Conservation (phyloP, 2,797 vertebrate genomes). For the Trichosurus vulpecula region DNA sequence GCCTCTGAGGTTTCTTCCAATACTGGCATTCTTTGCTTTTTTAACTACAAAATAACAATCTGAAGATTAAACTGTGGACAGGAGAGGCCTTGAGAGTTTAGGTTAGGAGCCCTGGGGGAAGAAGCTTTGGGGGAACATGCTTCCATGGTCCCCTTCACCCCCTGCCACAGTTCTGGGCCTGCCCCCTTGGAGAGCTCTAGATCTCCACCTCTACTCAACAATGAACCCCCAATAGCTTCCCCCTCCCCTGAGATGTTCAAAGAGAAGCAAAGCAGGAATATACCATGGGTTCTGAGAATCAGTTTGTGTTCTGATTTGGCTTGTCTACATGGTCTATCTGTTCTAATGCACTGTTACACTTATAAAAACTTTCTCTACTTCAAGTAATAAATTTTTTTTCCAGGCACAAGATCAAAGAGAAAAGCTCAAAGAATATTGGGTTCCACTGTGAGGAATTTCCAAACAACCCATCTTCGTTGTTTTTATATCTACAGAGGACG, state of each 20-base stretch:
- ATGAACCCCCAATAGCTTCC: not conserved
- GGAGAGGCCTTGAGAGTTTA: not conserved
- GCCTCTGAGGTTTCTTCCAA: not conserved
- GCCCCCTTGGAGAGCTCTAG: not conserved
- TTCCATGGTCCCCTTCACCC: not conserved
- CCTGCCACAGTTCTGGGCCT: not conserved
- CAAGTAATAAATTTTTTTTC: conserved; percentile 82
- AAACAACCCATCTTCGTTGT: conserved; percentile 71
- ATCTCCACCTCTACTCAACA: not conserved
- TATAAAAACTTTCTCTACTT: conserved; percentile 76
- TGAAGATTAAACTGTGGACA: not conserved
- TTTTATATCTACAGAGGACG: conserved; percentile 81
- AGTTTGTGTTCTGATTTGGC: conserved; percentile 29
- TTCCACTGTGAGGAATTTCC: conserved; percentile 76
- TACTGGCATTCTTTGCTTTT: not conserved
- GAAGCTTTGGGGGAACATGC: not conserved
- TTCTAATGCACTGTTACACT: conserved; percentile 76
- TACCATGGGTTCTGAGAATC: not conserved
- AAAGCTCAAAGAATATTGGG: conserved; percentile 72
- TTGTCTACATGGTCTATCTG: conserved; percentile 31
- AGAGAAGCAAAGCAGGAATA: not conserved
- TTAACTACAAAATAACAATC: not conserved
- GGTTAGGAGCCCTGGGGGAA: not conserved
- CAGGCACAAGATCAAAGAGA: conserved; percentile 81
- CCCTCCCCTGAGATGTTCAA: not conserved